Conservation (phyloP, 1,140 invertebrate species). For the Lucilia cuprina region DNA sequence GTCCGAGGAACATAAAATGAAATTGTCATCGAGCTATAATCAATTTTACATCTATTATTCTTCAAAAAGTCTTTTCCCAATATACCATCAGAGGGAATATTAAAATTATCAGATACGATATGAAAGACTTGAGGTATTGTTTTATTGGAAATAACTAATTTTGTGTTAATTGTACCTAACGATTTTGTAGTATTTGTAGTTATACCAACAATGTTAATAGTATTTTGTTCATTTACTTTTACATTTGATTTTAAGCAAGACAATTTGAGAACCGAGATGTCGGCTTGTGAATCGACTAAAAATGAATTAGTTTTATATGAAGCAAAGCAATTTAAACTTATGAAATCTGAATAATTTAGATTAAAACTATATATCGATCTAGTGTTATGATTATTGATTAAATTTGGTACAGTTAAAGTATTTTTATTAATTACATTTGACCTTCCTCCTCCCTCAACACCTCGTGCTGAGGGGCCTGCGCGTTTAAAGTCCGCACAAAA, state of each 20-base stretch:
- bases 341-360: background rate
- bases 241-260: background rate
- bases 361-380: background rate
- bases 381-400: background rate
- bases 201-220: background rate
- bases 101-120: background rate
- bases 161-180: background rate
- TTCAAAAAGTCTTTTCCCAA: background rate
- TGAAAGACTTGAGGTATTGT: background rate
- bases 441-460: background rate
- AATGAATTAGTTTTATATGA: background rate
- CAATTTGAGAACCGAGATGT: background rate
- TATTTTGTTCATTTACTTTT: background rate
- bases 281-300: background rate
- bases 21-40: background rate
- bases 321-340: background rate
- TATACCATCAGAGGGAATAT: background rate
- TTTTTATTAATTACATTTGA: too few relatives aligned
- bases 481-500: slow-evolving; percentile 13
- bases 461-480: slow-evolving; percentile 16
- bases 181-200: background rate
- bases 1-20: too few relatives aligned
- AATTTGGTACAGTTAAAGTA: background rate
- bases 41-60: background rate
- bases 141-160: background rate